Conservation (phyloP, 1,140 invertebrate species). For the Acyrthosiphon pisum region DNA sequence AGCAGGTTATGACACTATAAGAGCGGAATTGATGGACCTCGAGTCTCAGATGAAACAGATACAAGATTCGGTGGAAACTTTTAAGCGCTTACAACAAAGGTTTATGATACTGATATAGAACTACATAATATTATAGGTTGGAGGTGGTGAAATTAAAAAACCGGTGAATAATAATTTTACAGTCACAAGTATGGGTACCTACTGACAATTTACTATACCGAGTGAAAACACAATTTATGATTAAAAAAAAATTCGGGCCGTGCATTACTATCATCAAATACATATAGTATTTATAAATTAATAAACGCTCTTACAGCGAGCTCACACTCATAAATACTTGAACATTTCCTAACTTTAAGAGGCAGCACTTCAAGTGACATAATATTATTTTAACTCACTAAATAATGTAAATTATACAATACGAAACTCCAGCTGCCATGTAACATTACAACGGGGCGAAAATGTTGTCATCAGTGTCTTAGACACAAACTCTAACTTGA, state of each 20-base stretch:
- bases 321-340: background rate
- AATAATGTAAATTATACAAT: background rate
- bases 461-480: background rate
- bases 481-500: background rate
- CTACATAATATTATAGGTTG: background rate
- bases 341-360: background rate
- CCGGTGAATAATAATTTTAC: background rate
- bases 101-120: conserved; percentile 62
- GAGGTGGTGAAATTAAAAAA: background rate
- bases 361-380: background rate
- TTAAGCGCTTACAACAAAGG: conserved; percentile 86
- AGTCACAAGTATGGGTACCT: too few species aligned
- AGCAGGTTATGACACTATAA: conserved; percentile 78
- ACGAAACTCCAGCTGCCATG: background rate
- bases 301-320: background rate
- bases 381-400: background rate
- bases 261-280: background rate
- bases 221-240: background rate
- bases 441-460: background rate
- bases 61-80: conserved; percentile 82
- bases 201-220: background rate
- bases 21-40: conserved; percentile 81
- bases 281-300: background rate
- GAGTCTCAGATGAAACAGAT: conserved; percentile 86
- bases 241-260: background rate